A percentile compares a stretch with the other conserved stretches of the same genome.
Conservation (phyloP, 1,140 invertebrate species). For the Daktulosphaira vitifoliae region DNA sequence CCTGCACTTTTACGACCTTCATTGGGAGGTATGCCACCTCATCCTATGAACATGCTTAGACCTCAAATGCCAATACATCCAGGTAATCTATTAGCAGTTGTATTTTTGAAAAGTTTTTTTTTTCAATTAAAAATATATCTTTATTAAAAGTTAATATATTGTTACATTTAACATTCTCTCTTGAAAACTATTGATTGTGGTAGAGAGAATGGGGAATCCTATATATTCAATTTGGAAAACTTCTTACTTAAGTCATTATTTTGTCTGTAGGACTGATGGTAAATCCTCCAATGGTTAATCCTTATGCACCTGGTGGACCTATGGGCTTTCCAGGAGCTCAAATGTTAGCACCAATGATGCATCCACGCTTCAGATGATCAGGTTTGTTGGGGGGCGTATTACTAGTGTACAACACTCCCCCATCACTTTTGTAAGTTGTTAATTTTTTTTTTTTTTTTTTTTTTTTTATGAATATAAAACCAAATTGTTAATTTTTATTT, state of each 20-base stretch:
- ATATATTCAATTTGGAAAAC: too few species aligned
- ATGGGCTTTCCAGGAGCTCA: slow-evolving; percentile 54
- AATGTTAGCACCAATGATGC: slow-evolving; percentile 60
- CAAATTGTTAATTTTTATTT: slow-evolving; percentile 17
- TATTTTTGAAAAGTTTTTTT: too few species aligned
- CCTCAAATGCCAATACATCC: slow-evolving; percentile 31
- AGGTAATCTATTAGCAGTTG: slow-evolving; percentile 14
- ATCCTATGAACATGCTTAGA: slow-evolving; percentile 27
- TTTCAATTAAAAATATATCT: too few species aligned
- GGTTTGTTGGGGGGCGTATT: slow-evolving; percentile 41
- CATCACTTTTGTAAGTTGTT: slow-evolving; percentile 33
- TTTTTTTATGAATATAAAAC: neutral
- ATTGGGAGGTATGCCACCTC: slow-evolving; percentile 18
- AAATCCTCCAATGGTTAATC: slow-evolving; percentile 56
- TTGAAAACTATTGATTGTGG: too few species aligned
- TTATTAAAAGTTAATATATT: too few species aligned
- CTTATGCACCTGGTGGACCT: slow-evolving; percentile 50
- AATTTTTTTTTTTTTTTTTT: slow-evolving; percentile 17
- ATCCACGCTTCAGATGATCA: slow-evolving; percentile 71
- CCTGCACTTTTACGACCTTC: slow-evolving; percentile 25
- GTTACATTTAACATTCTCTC: too few species aligned
- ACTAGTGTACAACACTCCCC: slow-evolving; percentile 36
- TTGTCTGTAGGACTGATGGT: slow-evolving; percentile 57
- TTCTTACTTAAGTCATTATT: too few species aligned
- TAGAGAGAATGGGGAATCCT: too few species aligned